Evolutionary conservation across 1,140 invertebrate genomes (phyloP).

Genomic region (Eueides isabella): DNA sequence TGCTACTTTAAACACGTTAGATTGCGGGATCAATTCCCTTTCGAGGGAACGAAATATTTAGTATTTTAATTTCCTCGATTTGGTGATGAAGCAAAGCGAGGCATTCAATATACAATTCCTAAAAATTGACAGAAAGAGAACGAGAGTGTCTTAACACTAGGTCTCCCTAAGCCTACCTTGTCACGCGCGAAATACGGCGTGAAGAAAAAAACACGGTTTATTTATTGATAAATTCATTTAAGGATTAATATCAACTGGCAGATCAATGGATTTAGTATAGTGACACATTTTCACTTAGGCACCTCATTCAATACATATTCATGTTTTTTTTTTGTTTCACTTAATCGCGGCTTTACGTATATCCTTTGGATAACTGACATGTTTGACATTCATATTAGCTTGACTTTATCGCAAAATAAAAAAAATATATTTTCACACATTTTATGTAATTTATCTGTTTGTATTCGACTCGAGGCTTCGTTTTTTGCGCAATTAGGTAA

Average conservation of each 20-base stretch:
- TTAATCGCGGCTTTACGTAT: not conserved
- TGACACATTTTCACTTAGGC: not conserved
- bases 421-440: no score
- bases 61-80: no score
- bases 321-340: not conserved
- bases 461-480: no score
- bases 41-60: not conserved
- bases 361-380: not conserved
- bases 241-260: slow-evolving; percentile 8
- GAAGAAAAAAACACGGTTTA: not conserved
- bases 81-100: no score
- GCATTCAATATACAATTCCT: no score
- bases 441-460: no score
- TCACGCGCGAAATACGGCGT: not conserved
- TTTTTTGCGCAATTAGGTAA: no score
- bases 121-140: no score
- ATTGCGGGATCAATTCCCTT: not conserved
- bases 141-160: no score
- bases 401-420: not conserved
- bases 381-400: not conserved
- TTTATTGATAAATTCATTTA: not conserved
- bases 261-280: not conserved
- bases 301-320: not conserved
- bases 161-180: no score
- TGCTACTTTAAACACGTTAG: not conserved